Evolutionary conservation across 1,140 invertebrate genomes (phyloP).

Genomic region (Drosophila biarmipes): DNA sequence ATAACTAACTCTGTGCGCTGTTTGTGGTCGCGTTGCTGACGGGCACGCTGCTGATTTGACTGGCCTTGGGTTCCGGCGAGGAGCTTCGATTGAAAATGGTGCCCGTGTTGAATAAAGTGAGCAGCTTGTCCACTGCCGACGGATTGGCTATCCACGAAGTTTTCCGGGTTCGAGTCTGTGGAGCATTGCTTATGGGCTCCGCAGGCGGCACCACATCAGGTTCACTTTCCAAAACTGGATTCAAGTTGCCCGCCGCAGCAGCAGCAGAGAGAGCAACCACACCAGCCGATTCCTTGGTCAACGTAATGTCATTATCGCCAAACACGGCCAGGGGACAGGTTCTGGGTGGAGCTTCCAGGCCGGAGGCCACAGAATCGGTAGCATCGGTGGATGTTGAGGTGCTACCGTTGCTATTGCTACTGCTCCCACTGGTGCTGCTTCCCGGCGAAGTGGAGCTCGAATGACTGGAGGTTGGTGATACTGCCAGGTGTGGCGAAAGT

Average conservation of each 20-base stretch:
- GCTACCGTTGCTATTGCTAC: slow-evolving; percentile 20
- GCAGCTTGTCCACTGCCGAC: slow-evolving; percentile 86
- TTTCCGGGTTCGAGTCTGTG: slow-evolving; percentile 84
- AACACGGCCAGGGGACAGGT: slow-evolving; percentile 77
- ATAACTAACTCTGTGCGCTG: slow-evolving; percentile 56
- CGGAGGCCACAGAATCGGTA: slow-evolving; percentile 26
- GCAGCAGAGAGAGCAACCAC: slow-evolving; percentile 55
- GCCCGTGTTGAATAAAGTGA: slow-evolving; percentile 86
- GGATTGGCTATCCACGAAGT: slow-evolving; percentile 86
- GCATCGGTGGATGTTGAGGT: slow-evolving; percentile 30
- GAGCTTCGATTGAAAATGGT: slow-evolving; percentile 85
- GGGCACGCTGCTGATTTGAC: slow-evolving; percentile 10
- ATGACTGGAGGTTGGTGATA: slow-evolving; percentile 55
- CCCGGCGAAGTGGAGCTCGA: slow-evolving; percentile 68
- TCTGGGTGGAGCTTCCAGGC: slow-evolving; percentile 13
- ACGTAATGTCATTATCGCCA: slow-evolving; percentile 78
- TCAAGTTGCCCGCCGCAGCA: slow-evolving; percentile 12
- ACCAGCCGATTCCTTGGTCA: slow-evolving; percentile 73
- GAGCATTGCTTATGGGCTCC: slow-evolving; percentile 13
- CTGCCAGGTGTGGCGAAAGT: slow-evolving; percentile 33
- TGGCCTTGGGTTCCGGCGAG: slow-evolving; percentile 68
- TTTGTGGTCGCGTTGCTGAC: slow-evolving; percentile 23
- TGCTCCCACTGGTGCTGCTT: slow-evolving; percentile 26
- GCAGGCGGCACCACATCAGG: slow-evolving; percentile 54
- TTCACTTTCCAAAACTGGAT: slow-evolving; percentile 8